Evolutionary conservation across 2,888 invertebrate genomes (phyloP).

Genomic region (Athalia circularis): DNA sequence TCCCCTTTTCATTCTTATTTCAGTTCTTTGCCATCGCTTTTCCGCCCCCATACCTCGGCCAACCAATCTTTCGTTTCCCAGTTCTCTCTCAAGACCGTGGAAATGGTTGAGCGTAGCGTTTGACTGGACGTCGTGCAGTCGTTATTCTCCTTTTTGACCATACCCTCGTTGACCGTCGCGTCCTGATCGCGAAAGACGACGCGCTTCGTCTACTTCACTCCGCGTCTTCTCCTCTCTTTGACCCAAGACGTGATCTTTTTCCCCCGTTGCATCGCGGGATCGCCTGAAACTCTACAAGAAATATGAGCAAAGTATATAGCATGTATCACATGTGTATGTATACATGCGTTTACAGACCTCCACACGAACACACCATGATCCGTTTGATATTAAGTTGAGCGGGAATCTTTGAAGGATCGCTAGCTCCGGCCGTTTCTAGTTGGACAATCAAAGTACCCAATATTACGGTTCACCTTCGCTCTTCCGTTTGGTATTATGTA

Average conservation of each 20-base stretch:
- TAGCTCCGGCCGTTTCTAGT: background rate
- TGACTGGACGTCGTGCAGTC: background rate
- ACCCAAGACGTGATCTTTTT: background rate
- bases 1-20: slow-evolving; percentile 34
- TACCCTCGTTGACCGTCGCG: background rate
- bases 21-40: slow-evolving; percentile 23
- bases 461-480: slow-evolving; percentile 18
- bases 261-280: background rate
- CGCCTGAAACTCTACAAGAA: too few species aligned
- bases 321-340: background rate
- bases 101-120: slow-evolving; percentile 8
- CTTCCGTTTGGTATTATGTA: background rate
- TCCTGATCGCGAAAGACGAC: slow-evolving; percentile 20
- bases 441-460: slow-evolving; percentile 34
- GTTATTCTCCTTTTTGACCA: too few species aligned
- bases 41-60: slow-evolving; percentile 20
- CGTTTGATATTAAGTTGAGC: slow-evolving; percentile 39
- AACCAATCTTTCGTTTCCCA: slow-evolving; percentile 18
- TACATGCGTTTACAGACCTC: slow-evolving; percentile 10
- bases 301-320: too few species aligned
- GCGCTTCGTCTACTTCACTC: slow-evolving; percentile 13
- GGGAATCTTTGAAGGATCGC: slow-evolving; percentile 35
- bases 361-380: slow-evolving; percentile 1
- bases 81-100: background rate
- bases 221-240: slow-evolving; percentile 12